Evolutionary conservation across 2,113 vertebrate species (phyloP), one percentile per base, ranked within the genome.

Genomic region (Engystomops pustulosus): DNA sequence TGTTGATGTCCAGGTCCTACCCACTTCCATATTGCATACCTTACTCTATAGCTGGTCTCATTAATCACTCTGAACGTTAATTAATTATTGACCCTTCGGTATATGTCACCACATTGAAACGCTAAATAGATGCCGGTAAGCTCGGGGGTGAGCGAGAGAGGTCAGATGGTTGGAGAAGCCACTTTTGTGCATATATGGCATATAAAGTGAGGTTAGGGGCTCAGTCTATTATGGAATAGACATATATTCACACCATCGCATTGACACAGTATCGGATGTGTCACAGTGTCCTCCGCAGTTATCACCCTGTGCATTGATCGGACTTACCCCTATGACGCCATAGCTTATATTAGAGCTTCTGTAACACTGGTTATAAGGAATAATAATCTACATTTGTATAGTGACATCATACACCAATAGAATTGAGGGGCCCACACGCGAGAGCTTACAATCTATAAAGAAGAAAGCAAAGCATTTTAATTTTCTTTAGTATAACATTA

Each of bases 51-150:
- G 78, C 51, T 7, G 23, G 15, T 41, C 49, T 8, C 51, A 72
- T 82, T 82, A 71, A 82, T 82, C 68, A 82, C 69, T 27, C 34
- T 9, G 69, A 60, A 27, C 34, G 30, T 82, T 82, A 82, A 82
- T 82, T 34, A 82, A 82, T 82, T 82, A 82, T 82, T 74, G 80
- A 82, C 68, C 68, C 51, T 9, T 23, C 45, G 47, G 49, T 6
- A 44, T 20, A 6, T 71, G 69, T 82, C 49, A 60, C 80, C 80
- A 41, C 51, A 58, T 71, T 72, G 51, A 82, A 23, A 60, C 30
- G 36, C 34, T 81, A 81, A 72, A 58, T 51, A 81, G 68, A 36
- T 81, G 68, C 27, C 51, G 49, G 80, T 44, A 20, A 34, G 38
- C 38, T 41, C 53, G 17, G 36, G 65, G 9, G 38, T 32, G 44